Conservation (phyloP, 2,113 vertebrate species). For the Smithornis capensis region DNA sequence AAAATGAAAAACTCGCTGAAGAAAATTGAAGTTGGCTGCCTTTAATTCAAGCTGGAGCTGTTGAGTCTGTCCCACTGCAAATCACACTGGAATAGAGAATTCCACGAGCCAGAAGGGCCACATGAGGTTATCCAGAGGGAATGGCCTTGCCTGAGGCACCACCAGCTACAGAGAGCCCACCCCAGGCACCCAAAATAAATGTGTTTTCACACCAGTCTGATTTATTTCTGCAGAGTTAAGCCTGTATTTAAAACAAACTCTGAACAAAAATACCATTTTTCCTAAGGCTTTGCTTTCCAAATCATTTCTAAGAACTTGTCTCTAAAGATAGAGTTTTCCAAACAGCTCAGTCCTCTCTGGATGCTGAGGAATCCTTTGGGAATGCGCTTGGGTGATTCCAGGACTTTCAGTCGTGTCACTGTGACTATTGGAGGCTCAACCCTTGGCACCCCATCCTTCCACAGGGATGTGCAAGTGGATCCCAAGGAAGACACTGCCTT, state of each 20-base stretch:
- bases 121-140: background rate
- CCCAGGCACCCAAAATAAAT: background rate
- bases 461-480: fast-evolving
- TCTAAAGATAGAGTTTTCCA: background rate
- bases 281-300: background rate
- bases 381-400: background rate
- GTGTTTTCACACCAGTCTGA: background rate
- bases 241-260: background rate
- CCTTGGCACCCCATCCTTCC: background rate
- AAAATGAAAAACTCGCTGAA: background rate
- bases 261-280: background rate
- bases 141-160: background rate
- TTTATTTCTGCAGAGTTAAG: background rate
- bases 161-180: background rate
- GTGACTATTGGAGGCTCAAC: background rate
- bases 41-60: background rate
- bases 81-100: background rate
- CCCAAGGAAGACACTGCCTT: background rate
- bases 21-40: background rate
- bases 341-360: background rate
- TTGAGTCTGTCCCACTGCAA: background rate
- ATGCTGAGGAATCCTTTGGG: background rate
- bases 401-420: background rate
- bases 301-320: background rate
- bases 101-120: background rate